Base-by-base conservation (phyloP, 2,797 vertebrate genomes). In the Numenius phaeopus region DNA sequence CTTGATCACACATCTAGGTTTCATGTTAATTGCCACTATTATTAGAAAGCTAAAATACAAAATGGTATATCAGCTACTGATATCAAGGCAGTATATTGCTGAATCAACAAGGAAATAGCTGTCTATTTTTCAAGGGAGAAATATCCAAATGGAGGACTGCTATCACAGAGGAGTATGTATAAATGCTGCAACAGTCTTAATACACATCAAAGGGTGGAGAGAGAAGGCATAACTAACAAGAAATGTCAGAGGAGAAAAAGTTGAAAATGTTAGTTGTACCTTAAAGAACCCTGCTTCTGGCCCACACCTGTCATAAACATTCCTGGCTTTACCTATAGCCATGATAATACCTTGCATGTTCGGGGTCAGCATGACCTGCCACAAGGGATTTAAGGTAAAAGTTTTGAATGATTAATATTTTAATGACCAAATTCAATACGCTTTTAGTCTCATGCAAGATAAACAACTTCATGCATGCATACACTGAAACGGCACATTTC, bases 301-400 rank as follows among this genome's bases (percentile, higher is more conserved):
- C 97, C 99, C 99, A 98, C 98, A 99, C 99, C 99, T 99, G 99
- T 99, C 99, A 99, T 99, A 99, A 77, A 99, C 98, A 99, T 97
- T 99, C 98, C 99, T 98, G 99, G 99, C 99, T 99, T 99, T 99
- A 99, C 99, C 99, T 99, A 99, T 99, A 98, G 99, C 99, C 99
- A 99, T 99, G 98, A 99, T 99, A 98, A 99, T 98, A 99, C 99
- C 99, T 99, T 99, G 99, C 99, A 99, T 99, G 98, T 99, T 99
- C 98, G 99, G 99, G 98, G 99, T 99, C 99, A 99, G 99, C 99
- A 99, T 99, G 86, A 99, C 98, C 99, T 99, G 99, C 98, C 99
- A 98, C 91, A 98, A 95, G 96, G 98, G 97, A 98, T 98, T 98
- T 92, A 98, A 98, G 97, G 97, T 94, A 96, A 93, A 90, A 98